Evolutionary conservation across 2,888 invertebrate genomes (phyloP).

Genomic region (Penaeus monodon): DNA sequence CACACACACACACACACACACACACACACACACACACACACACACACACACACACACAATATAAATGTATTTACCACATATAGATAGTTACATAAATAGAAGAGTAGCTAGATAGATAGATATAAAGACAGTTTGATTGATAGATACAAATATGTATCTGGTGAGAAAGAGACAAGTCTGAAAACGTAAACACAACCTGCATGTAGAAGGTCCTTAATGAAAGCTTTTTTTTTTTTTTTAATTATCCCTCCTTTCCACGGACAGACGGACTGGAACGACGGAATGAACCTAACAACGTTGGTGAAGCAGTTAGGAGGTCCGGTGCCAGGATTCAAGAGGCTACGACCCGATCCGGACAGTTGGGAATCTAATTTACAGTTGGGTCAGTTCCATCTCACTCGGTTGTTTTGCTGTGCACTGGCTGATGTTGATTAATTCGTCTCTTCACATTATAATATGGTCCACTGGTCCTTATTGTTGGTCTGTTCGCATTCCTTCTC

Average conservation of each 20-base stretch:
- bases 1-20: background rate
- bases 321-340: slow-evolving; percentile 83
- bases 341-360: slow-evolving; percentile 81
- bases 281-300: slow-evolving; percentile 86
- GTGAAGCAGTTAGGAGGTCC: slow-evolving; percentile 87
- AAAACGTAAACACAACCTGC: too few species aligned
- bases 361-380: slow-evolving; percentile 78
- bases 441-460: too few species aligned
- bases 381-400: slow-evolving; percentile 72
- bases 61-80: too few species aligned
- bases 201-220: too few species aligned
- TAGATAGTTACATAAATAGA: too few species aligned
- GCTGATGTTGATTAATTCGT: too few species aligned
- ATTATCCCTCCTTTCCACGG: slow-evolving; percentile 67
- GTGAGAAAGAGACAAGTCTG: too few species aligned
- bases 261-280: slow-evolving; percentile 97
- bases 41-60: background rate
- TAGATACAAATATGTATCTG: too few species aligned
- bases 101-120: too few species aligned
- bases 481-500: too few species aligned
- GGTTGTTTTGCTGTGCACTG: background rate
- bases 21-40: background rate
- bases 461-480: too few species aligned
- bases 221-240: background rate
- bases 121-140: too few species aligned